These are phyloP conservation scores for Vespertilio murinus DNA, from an alignment of 2,797 vertebrate genomes.

Conservation along the genomic window DNA sequence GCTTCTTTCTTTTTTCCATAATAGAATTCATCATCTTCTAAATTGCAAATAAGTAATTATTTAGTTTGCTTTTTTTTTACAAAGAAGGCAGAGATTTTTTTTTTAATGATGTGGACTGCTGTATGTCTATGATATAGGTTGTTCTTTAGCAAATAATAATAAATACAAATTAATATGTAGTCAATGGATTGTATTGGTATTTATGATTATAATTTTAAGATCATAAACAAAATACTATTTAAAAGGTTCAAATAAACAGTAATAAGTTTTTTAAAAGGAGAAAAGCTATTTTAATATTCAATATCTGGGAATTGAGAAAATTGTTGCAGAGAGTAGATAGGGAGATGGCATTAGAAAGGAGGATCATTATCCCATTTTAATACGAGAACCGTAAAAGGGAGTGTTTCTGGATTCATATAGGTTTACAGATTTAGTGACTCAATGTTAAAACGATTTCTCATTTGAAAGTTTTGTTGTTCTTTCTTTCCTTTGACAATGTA, in stretches of 20 bases:
- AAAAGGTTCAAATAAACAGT: not conserved
- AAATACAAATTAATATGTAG: not conserved
- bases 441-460: not conserved
- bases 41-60: not conserved
- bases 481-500: not conserved
- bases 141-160: not conserved
- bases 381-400: rapidly evolving
- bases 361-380: not conserved
- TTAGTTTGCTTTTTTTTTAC: not conserved
- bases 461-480: not conserved
- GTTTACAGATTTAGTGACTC: not conserved
- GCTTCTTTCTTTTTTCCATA: not conserved
- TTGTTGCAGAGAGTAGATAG: not conserved
- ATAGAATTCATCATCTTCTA: not conserved
- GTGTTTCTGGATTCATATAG: not conserved
- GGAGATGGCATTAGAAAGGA: not conserved
- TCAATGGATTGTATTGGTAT: not conserved
- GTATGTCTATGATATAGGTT: not conserved
- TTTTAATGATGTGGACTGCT: not conserved
- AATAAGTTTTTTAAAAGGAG: not conserved
- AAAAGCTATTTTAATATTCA: not conserved
- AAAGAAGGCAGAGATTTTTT: not conserved
- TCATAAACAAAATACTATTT: not conserved
- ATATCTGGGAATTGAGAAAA: not conserved
- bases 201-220: not conserved